Evolutionary conservation across 2,888 invertebrate genomes (phyloP), one percentile per base, ranked within the genome.

Genomic region (Pterostichus madidus): DNA sequence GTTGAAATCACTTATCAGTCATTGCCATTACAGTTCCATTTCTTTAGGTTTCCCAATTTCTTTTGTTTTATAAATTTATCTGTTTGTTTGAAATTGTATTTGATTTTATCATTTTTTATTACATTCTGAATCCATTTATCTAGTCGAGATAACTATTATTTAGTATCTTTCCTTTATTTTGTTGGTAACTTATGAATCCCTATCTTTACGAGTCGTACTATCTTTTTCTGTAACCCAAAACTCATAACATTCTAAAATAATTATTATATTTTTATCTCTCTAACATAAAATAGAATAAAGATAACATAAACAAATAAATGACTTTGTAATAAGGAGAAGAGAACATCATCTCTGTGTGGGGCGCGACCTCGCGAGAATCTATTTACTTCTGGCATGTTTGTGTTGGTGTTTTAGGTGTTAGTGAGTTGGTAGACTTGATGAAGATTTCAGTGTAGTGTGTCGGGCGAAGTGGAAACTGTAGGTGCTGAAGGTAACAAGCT

Each of bases 401-500:
- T 11, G 64, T 7, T 71, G 13, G 15, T 15, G 17, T 11, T 44
- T 15, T 64, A 4, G 61, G 8, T 39, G 68, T 71, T 39, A 56
- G 56, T 71, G 64, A 68, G 68, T 71, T 71, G 17, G 68, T 10
- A 39, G 32, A 10, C 32, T 64, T 71, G 68, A 71, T 71, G 68
- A 71, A 71, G 68, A 71, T 71, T 71, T 71, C 68, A 71, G 17
- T 15, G 68, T 39, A 0, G 3, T 0, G 32, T 64, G 64, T 64
- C 64, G 15, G 44, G 39, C 15, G 17, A 44, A 44, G 39, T 17
- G 68, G 44, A 56, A 71, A 71, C 68, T 71, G 68, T 71, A 71
- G 68, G 68, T 71, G 68, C 68, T 71, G 44, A 44, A 71, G 64
- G 68, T 71, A 71, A 71, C 68, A 71, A 71, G 68, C 68, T 71